Percentiles rank a stretch among this genome's conserved stretches.
These are phyloP conservation scores for Cardiocondyla obscurior DNA, from an alignment of 1,140 invertebrate species.

Conservation along the genomic window DNA sequence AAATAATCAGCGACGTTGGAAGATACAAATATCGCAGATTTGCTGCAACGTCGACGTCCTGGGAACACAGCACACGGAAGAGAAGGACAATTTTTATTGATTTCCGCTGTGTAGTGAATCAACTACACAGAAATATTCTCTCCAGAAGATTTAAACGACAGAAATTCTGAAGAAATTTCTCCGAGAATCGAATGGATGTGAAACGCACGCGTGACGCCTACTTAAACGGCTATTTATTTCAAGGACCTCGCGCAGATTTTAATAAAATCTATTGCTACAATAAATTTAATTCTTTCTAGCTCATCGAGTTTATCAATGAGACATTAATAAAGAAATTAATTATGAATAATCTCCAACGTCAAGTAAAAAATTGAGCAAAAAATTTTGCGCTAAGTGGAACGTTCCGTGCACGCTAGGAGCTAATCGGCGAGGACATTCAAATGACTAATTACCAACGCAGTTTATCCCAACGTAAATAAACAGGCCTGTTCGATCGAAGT, in stretches of 20 bases:
- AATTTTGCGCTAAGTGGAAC: slow-evolving; percentile 7
- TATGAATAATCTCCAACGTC: not conserved
- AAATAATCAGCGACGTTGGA: not conserved
- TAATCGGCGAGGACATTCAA: not conserved
- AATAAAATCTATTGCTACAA: not conserved
- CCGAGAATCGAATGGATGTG: not conserved
- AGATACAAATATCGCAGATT: slow-evolving; percentile 25
- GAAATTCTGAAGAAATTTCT: not conserved
- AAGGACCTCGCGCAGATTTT: not conserved
- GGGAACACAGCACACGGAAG: not conserved
- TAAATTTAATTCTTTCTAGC: not conserved
- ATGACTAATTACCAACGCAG: slow-evolving; percentile 5
- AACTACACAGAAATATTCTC: slow-evolving; percentile 6
- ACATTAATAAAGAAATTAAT: not conserved
- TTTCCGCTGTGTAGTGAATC: not conserved
- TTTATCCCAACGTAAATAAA: slow-evolving; percentile 25
- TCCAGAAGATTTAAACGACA: slow-evolving; percentile 28
- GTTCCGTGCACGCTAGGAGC: not conserved
- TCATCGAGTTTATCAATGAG: not conserved
- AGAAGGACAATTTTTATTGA: slow-evolving; percentile 28
- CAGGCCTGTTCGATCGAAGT: not conserved
- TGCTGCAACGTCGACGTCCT: not conserved
- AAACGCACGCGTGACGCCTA: slow-evolving; percentile 12
- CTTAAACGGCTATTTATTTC: slow-evolving; percentile 27
- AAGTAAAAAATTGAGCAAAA: not conserved